A percentile compares a stretch with the other conserved stretches of the same genome.
Conservation (phyloP, 2,797 vertebrate genomes). For the Taeniopygia guttata region DNA sequence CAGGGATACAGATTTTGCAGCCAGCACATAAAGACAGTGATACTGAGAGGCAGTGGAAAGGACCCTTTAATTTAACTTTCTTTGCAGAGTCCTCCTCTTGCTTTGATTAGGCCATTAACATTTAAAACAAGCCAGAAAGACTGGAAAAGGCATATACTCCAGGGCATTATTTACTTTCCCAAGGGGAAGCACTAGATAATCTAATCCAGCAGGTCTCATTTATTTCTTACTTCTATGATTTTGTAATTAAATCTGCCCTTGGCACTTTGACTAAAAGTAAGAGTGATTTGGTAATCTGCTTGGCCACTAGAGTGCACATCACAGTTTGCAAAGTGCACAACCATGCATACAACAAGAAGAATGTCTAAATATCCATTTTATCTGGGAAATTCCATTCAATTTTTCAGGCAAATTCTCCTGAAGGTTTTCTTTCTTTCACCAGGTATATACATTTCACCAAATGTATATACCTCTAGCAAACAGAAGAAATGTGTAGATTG, state of each 20-base stretch:
- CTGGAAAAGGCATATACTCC: neutral
- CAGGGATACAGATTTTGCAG: slow-evolving; percentile 19
- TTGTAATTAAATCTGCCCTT: slow-evolving; percentile 59
- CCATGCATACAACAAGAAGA: neutral
- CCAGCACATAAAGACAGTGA: neutral
- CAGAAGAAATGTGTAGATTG: neutral
- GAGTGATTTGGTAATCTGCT: slow-evolving; percentile 43
- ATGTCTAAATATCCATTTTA: neutral
- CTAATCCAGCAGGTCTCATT: slow-evolving; percentile 51
- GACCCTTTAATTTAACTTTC: slow-evolving; percentile 10
- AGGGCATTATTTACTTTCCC: slow-evolving; percentile 9
- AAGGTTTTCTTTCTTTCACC: neutral
- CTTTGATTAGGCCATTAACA: slow-evolving; percentile 33
- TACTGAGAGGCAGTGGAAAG: neutral
- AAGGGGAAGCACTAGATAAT: slow-evolving; percentile 6
- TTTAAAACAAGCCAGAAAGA: slow-evolving; percentile 41
- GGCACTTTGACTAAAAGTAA: slow-evolving; percentile 46
- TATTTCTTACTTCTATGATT: slow-evolving; percentile 55
- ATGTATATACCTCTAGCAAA: neutral
- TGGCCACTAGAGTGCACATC: neutral
- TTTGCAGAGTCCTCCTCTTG: neutral
- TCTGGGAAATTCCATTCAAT: neutral
- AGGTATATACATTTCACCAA: neutral
- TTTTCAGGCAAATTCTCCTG: neutral
- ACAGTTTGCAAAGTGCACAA: neutral